Base-by-base conservation (phyloP, 2,888 invertebrate species). In the Exephanes ischioxanthus region DNA sequence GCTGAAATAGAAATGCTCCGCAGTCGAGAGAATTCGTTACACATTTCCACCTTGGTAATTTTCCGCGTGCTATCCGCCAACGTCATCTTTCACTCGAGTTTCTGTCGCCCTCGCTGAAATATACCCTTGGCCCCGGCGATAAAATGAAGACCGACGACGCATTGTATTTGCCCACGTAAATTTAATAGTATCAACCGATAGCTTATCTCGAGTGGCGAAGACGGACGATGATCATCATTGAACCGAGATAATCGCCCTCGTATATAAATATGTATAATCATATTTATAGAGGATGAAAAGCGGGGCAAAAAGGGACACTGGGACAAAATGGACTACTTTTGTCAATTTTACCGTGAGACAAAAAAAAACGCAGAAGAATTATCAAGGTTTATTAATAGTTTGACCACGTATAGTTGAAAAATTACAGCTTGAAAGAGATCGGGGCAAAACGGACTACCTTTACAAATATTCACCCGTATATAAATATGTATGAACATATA, bases 11-110 rank as follows among this genome's bases (percentile, higher is more conserved):
- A 70, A 81, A 76, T 61, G 82, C 45, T 77, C 66, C 76, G 3
- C 16, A 19, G 45, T 45, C 14, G 16, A 45, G 45, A 48, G 63
- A 66, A 63, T 51, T 51, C 61, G 63, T 77, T 82, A 66, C 71
- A 82, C 70, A 71, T 82, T 53, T 63, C 63, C 76, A 48, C 53
- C 26, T 81, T 53, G 41, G 19, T 66, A 76, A 82, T 82, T 82
- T 82, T 26, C 45, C 68, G 19, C 66, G 55, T 22, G 45, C 67
- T 19, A 19, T 68, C 4, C 41, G 26, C 41, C 11, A 3, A 3
- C 37, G n/a, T 16, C 16, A 30, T 55, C 37, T 41, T 26, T 16
- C 45, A 53, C 22, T 45, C 45, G 45, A 45, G 14, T 16, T 45
- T 16, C 45, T 7, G 26, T 70, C 37, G n/a, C n/a, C n/a, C 9